These are phyloP conservation scores for Scaeva pyrastri DNA, from an alignment of 2,888 invertebrate species.

Conservation along the genomic window DNA sequence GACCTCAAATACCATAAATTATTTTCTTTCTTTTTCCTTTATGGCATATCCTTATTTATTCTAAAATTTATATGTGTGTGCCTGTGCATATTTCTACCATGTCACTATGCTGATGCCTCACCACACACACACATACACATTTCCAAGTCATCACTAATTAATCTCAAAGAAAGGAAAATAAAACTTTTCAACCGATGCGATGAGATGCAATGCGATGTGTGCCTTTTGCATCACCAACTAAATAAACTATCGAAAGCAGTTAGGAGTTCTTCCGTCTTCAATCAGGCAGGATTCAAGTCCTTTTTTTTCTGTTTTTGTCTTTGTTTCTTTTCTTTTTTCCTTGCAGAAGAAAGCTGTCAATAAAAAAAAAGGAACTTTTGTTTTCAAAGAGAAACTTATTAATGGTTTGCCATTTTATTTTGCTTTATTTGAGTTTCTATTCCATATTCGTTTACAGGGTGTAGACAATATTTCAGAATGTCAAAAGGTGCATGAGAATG, in stretches of 20 bases:
- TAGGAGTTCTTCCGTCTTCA: constrained; percentile 24
- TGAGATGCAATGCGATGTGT: too few relatives aligned
- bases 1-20: constrained; percentile 3
- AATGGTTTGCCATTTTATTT: neutral
- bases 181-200: neutral
- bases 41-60: neutral
- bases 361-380: constrained; percentile 4
- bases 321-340: neutral
- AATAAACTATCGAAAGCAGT: constrained; percentile 11
- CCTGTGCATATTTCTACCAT: too few relatives aligned
- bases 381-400: constrained; percentile 19
- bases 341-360: neutral
- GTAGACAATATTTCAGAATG: neutral
- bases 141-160: constrained; percentile 22
- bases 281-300: constrained; percentile 13
- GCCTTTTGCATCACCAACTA: constrained; percentile 12
- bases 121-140: too few relatives aligned
- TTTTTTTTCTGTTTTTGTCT: too few relatives aligned
- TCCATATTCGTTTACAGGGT: neutral
- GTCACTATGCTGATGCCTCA: neutral
- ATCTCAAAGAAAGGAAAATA: neutral
- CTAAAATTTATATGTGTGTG: too few relatives aligned
- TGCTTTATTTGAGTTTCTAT: neutral
- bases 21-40: neutral
- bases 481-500: too few relatives aligned